These are phyloP conservation scores for Tetramorium simillimum DNA, from an alignment of 1,140 invertebrate genomes.

Conservation along the genomic window DNA sequence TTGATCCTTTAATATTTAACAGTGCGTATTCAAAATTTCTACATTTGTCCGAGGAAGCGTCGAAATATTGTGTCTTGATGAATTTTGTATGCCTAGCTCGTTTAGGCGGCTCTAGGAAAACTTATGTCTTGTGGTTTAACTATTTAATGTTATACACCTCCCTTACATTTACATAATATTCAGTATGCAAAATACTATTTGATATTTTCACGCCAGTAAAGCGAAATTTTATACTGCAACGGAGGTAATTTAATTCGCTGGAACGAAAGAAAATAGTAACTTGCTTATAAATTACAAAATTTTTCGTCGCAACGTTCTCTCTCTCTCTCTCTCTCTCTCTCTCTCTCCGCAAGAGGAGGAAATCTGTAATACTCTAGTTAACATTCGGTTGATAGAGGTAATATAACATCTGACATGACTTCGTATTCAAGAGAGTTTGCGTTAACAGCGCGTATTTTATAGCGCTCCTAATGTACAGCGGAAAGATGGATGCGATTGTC, in stretches of 20 bases:
- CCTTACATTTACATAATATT: slow-evolving; percentile 47
- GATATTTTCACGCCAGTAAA: slow-evolving; percentile 46
- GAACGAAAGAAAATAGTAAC: slow-evolving; percentile 48
- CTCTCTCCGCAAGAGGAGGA: neutral
- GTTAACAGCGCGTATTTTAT: slow-evolving; percentile 16
- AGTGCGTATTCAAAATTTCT: neutral
- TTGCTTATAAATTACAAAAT: slow-evolving; percentile 41
- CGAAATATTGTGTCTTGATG: neutral
- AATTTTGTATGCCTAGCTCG: neutral
- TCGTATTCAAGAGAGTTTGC: neutral
- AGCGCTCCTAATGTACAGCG: neutral
- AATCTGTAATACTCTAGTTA: slow-evolving; percentile 33
- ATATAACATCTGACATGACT: slow-evolving; percentile 35
- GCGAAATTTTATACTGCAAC: slow-evolving; percentile 54
- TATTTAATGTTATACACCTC: slow-evolving; percentile 20
- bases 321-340: neutral
- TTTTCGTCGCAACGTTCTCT: slow-evolving; percentile 30
- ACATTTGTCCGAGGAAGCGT: neutral
- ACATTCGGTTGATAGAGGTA: slow-evolving; percentile 25
- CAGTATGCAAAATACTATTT: slow-evolving; percentile 53
- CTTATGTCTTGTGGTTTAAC: slow-evolving; percentile 12
- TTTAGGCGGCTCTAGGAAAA: neutral
- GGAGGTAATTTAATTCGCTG: slow-evolving; percentile 41
- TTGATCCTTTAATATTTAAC: too few relatives aligned
- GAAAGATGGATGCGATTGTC: slow-evolving; percentile 27